A percentile compares a stretch with the other conserved stretches of the same genome.
Evolutionary conservation across 2,113 vertebrate genomes (phyloP).

Genomic region (Chrysochloris asiatica): DNA sequence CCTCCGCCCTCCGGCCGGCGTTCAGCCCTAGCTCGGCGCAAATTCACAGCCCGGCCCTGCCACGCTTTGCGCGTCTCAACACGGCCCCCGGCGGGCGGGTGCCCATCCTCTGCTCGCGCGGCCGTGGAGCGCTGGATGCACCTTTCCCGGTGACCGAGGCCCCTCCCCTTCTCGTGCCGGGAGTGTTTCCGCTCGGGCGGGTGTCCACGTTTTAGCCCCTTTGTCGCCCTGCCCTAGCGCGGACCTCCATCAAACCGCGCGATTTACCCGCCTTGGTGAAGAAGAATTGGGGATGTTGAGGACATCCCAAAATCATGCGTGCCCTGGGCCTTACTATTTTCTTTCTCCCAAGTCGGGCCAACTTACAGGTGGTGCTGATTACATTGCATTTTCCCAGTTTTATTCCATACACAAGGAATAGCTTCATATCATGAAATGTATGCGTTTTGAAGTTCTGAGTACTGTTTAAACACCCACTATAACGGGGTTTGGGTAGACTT

Average conservation of each 20-base stretch:
- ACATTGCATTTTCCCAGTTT: not conserved
- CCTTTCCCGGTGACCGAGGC: not conserved
- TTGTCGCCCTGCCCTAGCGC: not conserved
- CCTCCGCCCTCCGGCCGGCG: not conserved
- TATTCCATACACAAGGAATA: not conserved
- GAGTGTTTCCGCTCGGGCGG: not conserved
- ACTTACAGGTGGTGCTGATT: not conserved
- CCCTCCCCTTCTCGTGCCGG: not conserved
- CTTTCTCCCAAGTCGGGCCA: not conserved
- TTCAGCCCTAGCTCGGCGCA: not conserved
- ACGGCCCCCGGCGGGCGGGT: not conserved
- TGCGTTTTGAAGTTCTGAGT: slow-evolving; percentile 16
- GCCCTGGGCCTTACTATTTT: not conserved
- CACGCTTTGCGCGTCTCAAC: no score
- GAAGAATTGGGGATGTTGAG: not conserved
- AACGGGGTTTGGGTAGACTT: not conserved
- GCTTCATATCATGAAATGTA: not conserved
- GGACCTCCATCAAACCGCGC: not conserved
- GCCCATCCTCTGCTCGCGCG: not conserved
- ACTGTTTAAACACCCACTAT: not conserved
- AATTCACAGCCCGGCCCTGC: not conserved
- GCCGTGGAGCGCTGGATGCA: not conserved
- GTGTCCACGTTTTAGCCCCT: not conserved
- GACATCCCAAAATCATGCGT: not conserved
- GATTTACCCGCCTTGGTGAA: not conserved